A percentile compares a stretch with the other conserved stretches of the same genome.
Evolutionary conservation across 2,888 invertebrate species (phyloP).

Genomic region (Girardia tigrina): DNA sequence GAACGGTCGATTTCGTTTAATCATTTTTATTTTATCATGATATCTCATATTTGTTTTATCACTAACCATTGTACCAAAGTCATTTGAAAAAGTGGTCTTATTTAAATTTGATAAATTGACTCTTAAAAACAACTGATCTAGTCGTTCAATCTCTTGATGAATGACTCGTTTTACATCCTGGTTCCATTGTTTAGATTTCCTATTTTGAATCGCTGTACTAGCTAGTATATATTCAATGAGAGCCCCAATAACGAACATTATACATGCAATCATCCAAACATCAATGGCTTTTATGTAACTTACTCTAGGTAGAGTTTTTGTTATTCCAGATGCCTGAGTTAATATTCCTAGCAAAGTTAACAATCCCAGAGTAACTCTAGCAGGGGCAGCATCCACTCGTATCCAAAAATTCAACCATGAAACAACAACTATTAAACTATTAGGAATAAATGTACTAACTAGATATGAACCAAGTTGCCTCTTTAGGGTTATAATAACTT

Average conservation of each 20-base stretch:
- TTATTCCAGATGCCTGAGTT: slow-evolving; percentile 32
- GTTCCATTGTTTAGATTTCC: slow-evolving; percentile 27
- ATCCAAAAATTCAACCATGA: slow-evolving; percentile 37
- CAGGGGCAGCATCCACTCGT: slow-evolving; percentile 36
- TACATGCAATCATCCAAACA: slow-evolving; percentile 37
- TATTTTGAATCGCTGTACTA: slow-evolving; percentile 25
- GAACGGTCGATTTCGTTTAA: neutral
- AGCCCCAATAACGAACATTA: slow-evolving; percentile 37
- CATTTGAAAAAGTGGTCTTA: neutral
- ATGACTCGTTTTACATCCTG: slow-evolving; percentile 35
- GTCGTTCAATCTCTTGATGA: slow-evolving; percentile 34
- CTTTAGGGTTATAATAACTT: slow-evolving; percentile 29
- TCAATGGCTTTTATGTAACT: slow-evolving; percentile 37
- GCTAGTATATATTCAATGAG: slow-evolving; percentile 37
- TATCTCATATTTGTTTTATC: neutral
- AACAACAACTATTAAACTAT: slow-evolving; percentile 34
- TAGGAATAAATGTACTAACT: slow-evolving; percentile 37
- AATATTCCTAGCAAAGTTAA: slow-evolving; percentile 36
- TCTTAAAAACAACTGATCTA: neutral
- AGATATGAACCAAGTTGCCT: slow-evolving; percentile 35
- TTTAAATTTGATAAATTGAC: neutral
- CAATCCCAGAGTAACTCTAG: slow-evolving; percentile 34
- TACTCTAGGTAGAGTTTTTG: slow-evolving; percentile 34
- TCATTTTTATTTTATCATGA: neutral
- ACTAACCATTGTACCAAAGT: neutral